Percentiles rank a stretch among this genome's conserved stretches.
phyloP scores from a whole-genome alignment of 2,888 invertebrate species.

The Mactromeris polynyma region DNA sequence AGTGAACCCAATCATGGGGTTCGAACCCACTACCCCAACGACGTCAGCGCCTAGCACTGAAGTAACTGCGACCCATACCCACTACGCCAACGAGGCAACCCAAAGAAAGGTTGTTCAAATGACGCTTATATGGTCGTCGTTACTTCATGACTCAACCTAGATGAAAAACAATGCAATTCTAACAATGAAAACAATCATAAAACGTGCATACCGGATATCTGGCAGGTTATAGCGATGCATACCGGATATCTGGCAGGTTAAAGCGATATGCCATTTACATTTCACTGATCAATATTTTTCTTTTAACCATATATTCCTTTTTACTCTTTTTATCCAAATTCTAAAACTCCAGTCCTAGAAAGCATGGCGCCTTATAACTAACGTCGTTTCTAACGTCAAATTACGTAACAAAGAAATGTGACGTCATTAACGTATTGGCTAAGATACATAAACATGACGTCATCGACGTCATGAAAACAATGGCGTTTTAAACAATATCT shows the following conservation, averaged over 20 bases:
- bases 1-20: too few relatives aligned
- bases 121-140: too few relatives aligned
- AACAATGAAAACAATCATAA: too few relatives aligned
- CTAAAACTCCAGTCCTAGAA: background rate
- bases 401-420: background rate
- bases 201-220: slow-evolving; percentile 17
- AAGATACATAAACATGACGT: background rate
- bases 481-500: background rate
- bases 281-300: background rate
- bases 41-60: too few relatives aligned
- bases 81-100: background rate
- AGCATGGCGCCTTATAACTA: background rate
- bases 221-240: slow-evolving; percentile 22
- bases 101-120: too few relatives aligned
- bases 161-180: too few relatives aligned
- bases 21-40: too few relatives aligned
- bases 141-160: too few relatives aligned
- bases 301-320: background rate
- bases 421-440: background rate
- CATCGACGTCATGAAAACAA: background rate
- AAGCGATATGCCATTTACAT: slow-evolving; percentile 22
- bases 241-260: slow-evolving; percentile 26
- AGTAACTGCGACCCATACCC: background rate
- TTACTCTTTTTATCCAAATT: background rate
- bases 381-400: slow-evolving; percentile 24